Percentiles rank a stretch among this genome's conserved stretches.
phyloP scores from a whole-genome alignment of 2,113 vertebrate species.

The Tapirus terrestris region DNA sequence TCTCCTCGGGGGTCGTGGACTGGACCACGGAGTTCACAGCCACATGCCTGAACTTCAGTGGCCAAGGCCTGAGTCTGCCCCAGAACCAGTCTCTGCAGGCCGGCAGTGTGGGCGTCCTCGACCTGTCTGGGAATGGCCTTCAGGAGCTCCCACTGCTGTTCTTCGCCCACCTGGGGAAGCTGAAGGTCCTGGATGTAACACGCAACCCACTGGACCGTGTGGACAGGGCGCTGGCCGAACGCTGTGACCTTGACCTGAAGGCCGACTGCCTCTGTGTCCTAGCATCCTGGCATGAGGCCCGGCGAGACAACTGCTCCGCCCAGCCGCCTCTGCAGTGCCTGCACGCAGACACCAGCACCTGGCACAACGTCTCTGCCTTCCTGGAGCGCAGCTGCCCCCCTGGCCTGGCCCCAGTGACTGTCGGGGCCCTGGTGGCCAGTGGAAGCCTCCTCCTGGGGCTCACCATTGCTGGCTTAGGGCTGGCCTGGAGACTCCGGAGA shows the following conservation, averaged over 20 bases:
- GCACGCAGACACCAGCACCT: rapidly evolving
- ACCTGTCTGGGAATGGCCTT: slow-evolving; percentile 48
- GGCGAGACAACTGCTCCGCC: slow-evolving; percentile 18
- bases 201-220: neutral
- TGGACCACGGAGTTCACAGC: neutral
- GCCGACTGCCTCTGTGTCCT: slow-evolving; percentile 54
- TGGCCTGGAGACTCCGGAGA: neutral
- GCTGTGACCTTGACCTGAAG: neutral
- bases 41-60: slow-evolving; percentile 68
- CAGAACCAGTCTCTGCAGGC: neutral
- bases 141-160: neutral
- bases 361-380: slow-evolving; percentile 50
- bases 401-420: rapidly evolving
- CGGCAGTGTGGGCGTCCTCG: rapidly evolving
- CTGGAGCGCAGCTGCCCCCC: neutral
- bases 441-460: neutral
- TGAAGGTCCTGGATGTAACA: neutral
- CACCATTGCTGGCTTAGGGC: rapidly evolving
- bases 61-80: neutral
- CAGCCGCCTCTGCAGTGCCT: neutral
- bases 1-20: rapidly evolving
- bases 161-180: neutral
- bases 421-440: rapidly evolving
- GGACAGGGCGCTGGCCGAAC: neutral
- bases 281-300: neutral